These are phyloP conservation scores for Agapornis canus DNA, from an alignment of 2,797 vertebrate species.

Conservation along the genomic window DNA sequence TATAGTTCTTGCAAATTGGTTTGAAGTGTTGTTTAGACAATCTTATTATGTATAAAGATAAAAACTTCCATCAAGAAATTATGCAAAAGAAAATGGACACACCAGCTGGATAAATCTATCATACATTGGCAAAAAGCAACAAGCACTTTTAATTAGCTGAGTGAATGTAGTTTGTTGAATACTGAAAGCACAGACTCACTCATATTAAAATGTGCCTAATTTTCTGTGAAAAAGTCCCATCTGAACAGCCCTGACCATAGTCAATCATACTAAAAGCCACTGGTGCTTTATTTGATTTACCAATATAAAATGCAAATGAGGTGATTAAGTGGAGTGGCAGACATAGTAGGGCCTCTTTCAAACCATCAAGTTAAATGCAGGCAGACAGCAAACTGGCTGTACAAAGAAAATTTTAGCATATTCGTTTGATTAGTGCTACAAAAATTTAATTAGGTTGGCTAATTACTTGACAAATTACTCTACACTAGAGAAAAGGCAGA, in stretches of 20 bases:
- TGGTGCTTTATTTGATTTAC: conserved; percentile 99
- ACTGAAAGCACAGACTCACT: conserved; percentile 84
- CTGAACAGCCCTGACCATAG: conserved; percentile 95
- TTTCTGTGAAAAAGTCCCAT: conserved; percentile 97
- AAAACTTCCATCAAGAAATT: conserved; percentile 83
- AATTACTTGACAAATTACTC: conserved; percentile 98
- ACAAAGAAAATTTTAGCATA: conserved; percentile 98
- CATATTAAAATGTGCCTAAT: conserved; percentile 99
- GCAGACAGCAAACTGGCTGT: conserved; percentile 94
- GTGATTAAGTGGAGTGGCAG: conserved; percentile 99
- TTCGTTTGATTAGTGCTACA: conserved; percentile 97
- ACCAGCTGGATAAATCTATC: conserved; percentile 96
- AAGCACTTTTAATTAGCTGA: conserved; percentile 99
- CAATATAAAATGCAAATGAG: conserved; percentile 99
- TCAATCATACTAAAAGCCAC: conserved; percentile 99
- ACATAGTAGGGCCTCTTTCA: conserved; percentile 93
- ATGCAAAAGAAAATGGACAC: conserved; percentile 83
- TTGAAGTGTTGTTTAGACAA: conserved; percentile 79
- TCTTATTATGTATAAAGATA: conserved; percentile 80
- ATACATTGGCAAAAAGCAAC: conserved; percentile 83
- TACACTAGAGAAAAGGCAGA: conserved; percentile 88
- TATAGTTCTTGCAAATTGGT: conserved; percentile 66
- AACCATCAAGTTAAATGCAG: conserved; percentile 98
- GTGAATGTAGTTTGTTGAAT: conserved; percentile 95
- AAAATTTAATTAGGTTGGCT: conserved; percentile 96